Evolutionary conservation across 1,140 invertebrate genomes (phyloP), one percentile per base, ranked within the genome.

Genomic region (Cecropterus lyciades): DNA sequence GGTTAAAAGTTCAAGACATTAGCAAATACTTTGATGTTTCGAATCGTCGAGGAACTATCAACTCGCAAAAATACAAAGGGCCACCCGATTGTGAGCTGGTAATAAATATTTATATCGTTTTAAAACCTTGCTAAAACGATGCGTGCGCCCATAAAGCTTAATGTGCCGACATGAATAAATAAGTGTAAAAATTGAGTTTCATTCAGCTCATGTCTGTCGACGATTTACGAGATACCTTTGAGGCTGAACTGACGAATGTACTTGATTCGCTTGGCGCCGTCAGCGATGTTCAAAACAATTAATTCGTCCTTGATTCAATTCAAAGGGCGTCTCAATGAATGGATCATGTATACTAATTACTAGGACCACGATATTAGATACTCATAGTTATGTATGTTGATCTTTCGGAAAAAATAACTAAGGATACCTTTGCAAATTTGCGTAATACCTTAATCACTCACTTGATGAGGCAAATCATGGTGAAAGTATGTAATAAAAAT

Each of bases 161-260:
- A 51, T 63, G 59, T 51, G 59, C 15, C 59, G n/a, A 11, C 16
- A 14, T 51, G 59, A 63, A 63, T 63, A 63, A 51, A 24, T 40
- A 51, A 63, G 0, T 40, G 14, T 40, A 63, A 51, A 62, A 62
- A 62, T 45, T 42, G 10, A 30, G 30, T 70, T 76, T 63, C 68
- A 83, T 83, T 81, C 77, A 72, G 62, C 37, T 51, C 77, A 70
- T 73, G 75, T 75, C 43, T 55, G 56, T 24, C 46, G 20, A 74
- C 70, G 70, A 80, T 80, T 73, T 72, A 78, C 53, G 72, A 68
- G 59, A 60, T 37, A 71, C 27, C 69, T 67, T 13, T 62, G 68
- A 72, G 57, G 69, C 66, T 67, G 49, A 74, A 72, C 69, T 52
- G 70, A 57, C 53, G 53, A 66, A 66, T 65, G 40, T 67, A 69